Percentiles rank a stretch among this genome's conserved stretches.
Conservation (phyloP, 2,797 vertebrate species). For the Intellagama lesueurii region DNA sequence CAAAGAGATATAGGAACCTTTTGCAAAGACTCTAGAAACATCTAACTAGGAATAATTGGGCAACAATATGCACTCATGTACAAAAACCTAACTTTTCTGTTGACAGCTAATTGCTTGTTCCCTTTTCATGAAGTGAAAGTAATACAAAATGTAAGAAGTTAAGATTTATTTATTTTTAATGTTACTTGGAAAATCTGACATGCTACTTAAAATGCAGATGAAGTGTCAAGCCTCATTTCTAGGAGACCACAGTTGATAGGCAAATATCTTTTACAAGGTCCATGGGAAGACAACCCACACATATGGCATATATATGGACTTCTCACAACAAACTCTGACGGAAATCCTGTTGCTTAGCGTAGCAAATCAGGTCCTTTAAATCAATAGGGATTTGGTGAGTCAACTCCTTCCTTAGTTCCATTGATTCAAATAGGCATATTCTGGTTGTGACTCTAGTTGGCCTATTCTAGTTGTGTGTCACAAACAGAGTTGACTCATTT, state of each 20-base stretch:
- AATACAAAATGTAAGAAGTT: slow-evolving; percentile 2
- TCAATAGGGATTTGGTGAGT: no score
- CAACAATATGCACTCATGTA: not conserved
- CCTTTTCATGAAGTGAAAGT: not conserved
- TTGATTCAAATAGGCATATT: no score
- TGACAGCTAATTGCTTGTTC: not conserved
- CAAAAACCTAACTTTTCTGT: not conserved
- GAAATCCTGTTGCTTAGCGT: no score
- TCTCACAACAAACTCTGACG: slow-evolving; percentile 43
- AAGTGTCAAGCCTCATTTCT: slow-evolving; percentile 52
- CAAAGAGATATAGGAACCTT: not conserved
- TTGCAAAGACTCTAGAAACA: not conserved
- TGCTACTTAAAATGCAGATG: not conserved
- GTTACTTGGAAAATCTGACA: not conserved
- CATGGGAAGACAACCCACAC: slow-evolving; percentile 62
- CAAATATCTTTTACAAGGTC: slow-evolving; percentile 75
- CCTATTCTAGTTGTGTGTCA: no score
- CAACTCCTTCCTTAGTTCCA: no score
- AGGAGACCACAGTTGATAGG: slow-evolving; percentile 77
- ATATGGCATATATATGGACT: no score
- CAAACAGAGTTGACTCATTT: no score
- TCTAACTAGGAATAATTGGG: not conserved
- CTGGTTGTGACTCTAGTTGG: no score
- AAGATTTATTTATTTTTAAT: not conserved
- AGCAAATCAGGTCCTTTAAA: no score